Conservation (phyloP, 1,140 invertebrate genomes). For the Eriosoma lanigerum region DNA sequence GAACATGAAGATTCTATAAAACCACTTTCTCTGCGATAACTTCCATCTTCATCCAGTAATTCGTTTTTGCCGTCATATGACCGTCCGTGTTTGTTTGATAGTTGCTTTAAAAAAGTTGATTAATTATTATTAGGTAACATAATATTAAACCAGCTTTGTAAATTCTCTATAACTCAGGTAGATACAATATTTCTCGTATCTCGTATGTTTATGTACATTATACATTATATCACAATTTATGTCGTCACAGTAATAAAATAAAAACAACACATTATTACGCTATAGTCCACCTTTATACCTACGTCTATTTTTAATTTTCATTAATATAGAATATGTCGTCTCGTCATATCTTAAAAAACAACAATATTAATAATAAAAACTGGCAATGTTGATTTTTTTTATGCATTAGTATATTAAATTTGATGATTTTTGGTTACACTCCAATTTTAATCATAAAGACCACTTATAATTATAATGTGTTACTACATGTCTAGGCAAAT, state of each 20-base stretch:
- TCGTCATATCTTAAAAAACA: background rate
- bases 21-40: conserved; percentile 45
- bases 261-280: background rate
- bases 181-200: too few species aligned
- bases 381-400: background rate
- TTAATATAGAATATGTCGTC: background rate
- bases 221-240: too few species aligned
- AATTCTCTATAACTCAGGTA: background rate
- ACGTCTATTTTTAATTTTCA: background rate
- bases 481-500: too few species aligned
- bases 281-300: background rate
- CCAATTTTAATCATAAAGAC: background rate
- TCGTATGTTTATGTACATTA: too few species aligned
- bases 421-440: background rate
- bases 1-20: conserved; percentile 41
- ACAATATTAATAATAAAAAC: background rate
- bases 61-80: conserved; percentile 46
- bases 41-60: conserved; percentile 20
- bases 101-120: conserved; percentile 41
- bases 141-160: background rate
- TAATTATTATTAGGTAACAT: background rate
- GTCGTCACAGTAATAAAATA: background rate
- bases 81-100: conserved; percentile 29
- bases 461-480: too few species aligned
- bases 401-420: background rate